phyloP scores from a whole-genome alignment of 35 echinoderm and acorn worm species.

The Stichopus chloronotus region DNA sequence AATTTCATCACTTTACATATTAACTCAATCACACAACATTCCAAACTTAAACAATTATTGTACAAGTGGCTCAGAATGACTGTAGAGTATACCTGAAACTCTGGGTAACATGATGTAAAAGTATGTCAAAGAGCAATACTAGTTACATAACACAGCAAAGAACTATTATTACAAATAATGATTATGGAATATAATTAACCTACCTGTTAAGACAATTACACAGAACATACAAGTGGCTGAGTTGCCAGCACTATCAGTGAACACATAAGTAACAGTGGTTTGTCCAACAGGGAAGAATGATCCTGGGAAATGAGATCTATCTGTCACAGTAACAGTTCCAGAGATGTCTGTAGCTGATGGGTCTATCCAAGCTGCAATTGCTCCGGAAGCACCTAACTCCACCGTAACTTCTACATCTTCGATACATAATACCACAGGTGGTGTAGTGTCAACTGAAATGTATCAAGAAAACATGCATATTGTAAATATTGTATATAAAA shows the following conservation, averaged over 20 bases:
- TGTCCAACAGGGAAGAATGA: conserved; percentile 4
- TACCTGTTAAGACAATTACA: conserved; percentile 8
- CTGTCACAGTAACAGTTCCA: background rate
- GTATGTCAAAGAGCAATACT: too few relatives aligned
- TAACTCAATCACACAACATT: too few relatives aligned
- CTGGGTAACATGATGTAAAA: too few relatives aligned
- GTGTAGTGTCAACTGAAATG: conserved; percentile 26
- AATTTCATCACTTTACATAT: too few relatives aligned
- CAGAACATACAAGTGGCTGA: conserved; percentile 48
- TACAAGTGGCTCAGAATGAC: too few relatives aligned
- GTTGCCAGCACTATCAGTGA: conserved; percentile 35
- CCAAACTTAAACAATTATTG: too few relatives aligned
- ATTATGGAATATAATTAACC: background rate
- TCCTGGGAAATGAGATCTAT: background rate
- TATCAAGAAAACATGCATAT: background rate
- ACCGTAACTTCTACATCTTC: background rate
- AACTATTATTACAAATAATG: background rate
- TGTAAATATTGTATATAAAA: too few relatives aligned
- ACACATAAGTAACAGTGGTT: background rate
- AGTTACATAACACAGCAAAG: too few relatives aligned
- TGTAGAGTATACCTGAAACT: too few relatives aligned
- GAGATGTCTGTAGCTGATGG: conserved; percentile 4
- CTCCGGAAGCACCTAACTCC: background rate
- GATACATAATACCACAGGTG: conserved; percentile 19
- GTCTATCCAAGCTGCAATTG: background rate